phyloP scores from a whole-genome alignment of 92 coral and sea anemone species.

The Porites divaricata region DNA sequence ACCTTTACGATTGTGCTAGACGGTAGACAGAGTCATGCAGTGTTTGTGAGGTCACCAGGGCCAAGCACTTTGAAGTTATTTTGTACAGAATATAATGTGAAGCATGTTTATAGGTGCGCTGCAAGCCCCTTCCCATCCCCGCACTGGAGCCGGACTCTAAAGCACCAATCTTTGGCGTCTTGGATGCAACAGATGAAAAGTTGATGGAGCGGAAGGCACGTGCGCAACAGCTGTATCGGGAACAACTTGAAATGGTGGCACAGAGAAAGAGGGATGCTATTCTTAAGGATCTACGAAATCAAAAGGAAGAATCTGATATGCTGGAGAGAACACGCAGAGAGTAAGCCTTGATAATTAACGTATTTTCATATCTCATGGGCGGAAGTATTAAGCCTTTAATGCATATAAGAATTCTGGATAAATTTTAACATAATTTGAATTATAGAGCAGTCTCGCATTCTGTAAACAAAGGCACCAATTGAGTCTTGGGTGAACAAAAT shows the following conservation, averaged over 20 bases:
- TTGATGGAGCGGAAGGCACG: slow-evolving; percentile 77
- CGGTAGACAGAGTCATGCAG: no score
- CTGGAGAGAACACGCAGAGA: slow-evolving; percentile 93
- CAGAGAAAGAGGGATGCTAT: slow-evolving; percentile 95
- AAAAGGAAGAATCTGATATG: slow-evolving; percentile 96
- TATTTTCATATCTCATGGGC: neutral
- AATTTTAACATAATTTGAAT: no score
- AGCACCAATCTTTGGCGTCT: slow-evolving; percentile 92
- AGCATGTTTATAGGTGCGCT: slow-evolving; percentile 72
- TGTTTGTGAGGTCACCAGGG: neutral
- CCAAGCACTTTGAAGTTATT: neutral
- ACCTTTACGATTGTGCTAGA: neutral
- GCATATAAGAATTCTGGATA: no score
- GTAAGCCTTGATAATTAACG: slow-evolving; percentile 54
- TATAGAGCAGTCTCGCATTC: no score
- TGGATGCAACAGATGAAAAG: slow-evolving; percentile 93
- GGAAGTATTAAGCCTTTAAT: neutral
- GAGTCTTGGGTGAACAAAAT: no score
- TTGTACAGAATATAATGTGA: neutral
- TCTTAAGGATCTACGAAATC: slow-evolving; percentile 82
- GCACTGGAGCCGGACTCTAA: slow-evolving; percentile 96
- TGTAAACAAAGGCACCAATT: no score
- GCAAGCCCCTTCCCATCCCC: slow-evolving; percentile 96
- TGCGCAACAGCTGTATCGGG: slow-evolving; percentile 88
- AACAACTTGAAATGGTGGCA: slow-evolving; percentile 97